Evolutionary conservation across 2,888 invertebrate genomes (phyloP), one percentile per base, ranked within the genome.

Genomic region (Nephrotoma guestfalica): DNA sequence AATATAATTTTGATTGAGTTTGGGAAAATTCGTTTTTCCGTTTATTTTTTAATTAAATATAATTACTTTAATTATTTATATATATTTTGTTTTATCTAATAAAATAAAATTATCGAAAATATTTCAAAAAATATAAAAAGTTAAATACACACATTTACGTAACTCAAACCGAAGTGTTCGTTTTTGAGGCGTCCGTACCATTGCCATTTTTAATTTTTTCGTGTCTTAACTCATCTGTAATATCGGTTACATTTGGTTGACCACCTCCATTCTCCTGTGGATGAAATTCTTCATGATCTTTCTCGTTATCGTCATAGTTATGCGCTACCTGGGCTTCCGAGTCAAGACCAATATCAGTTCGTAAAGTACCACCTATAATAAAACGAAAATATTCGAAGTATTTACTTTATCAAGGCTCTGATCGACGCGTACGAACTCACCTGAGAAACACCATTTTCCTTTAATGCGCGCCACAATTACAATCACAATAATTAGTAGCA

Each of bases 361-460:
- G 93, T 89, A 93, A 92, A 86, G 93, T 93, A 88, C 93, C 93
- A 90, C 94, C 94, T 94, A 93, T 90, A 93, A 92, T 92, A 93
- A 93, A 93, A 93, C 88, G 88, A 88, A 91, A 91, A 91, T 91
- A 91, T 91, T 91, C 91, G 90, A 87, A 86, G 86, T 86, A 47
- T 87, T 86, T 87, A 86, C 41, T 83, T 6, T 40, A 15, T 41
- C 83, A 13, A 40, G 40, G 0, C 40, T 11, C 4, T 1, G 47
- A 47, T 11, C 13, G 13, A 85, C n/a, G 9, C n/a, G 9, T n/a
- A 4, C 11, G 40, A 87, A 85, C 86, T 95, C 92, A 96, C 96
- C 96, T 91, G 95, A 95, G 91, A 97, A 97, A 92, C 96, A 97
- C 96, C 96, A 96, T 91, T 96, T 93, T 89, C 96, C 96, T 87